Conservation (phyloP, 2,888 invertebrate species). For the Conistra vaccinii region DNA sequence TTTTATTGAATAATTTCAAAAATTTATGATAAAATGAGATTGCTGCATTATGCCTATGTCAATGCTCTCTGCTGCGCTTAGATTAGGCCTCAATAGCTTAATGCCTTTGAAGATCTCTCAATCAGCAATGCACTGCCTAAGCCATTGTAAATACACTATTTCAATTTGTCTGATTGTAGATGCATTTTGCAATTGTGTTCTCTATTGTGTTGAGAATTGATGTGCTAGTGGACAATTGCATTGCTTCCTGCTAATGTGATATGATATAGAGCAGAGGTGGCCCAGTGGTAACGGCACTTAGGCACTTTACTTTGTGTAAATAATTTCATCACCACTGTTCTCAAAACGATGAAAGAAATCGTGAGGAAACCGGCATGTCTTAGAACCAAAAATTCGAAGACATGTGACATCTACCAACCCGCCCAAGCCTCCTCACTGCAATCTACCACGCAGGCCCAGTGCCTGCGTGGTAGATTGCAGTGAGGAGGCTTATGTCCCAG, state of each 20-base stretch:
- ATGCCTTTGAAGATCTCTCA: conserved; percentile 9
- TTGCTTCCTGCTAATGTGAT: neutral
- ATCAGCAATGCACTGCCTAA: conserved; percentile 13
- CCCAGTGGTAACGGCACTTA: too few species aligned
- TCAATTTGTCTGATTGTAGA: conserved; percentile 9
- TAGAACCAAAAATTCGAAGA: too few species aligned
- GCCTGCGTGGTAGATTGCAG: too few species aligned
- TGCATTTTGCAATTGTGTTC: conserved; percentile 42
- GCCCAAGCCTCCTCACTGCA: too few species aligned
- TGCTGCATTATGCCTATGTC: neutral
- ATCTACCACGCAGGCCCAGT: too few species aligned
- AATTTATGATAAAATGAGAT: neutral
- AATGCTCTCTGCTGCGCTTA: conserved; percentile 11
- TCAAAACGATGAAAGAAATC: too few species aligned
- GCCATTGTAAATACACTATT: conserved; percentile 22
- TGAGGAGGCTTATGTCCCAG: too few species aligned
- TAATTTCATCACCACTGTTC: too few species aligned
- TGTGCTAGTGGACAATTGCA: neutral
- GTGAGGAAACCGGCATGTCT: too few species aligned
- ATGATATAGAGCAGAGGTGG: too few species aligned
- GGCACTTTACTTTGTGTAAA: too few species aligned
- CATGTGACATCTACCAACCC: too few species aligned
- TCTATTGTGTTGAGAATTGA: conserved; percentile 2
- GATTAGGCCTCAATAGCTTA: conserved; percentile 23
- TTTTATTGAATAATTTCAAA: neutral